phyloP scores from a whole-genome alignment of 2,797 vertebrate species.

The Mallotus villosus region DNA sequence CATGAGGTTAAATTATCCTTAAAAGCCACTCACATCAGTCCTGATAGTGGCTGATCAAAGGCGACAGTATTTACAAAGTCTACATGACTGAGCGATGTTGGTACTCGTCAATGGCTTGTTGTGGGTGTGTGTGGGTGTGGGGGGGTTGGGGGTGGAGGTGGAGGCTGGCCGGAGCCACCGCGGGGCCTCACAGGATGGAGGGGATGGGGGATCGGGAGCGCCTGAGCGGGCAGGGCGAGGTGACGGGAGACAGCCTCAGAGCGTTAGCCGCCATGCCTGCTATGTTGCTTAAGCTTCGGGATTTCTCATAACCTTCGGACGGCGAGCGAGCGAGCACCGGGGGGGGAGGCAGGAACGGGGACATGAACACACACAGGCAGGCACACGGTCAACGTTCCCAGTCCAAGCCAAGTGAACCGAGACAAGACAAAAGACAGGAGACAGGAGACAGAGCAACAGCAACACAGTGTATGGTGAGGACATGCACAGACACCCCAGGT shows the following conservation, averaged over 20 bases:
- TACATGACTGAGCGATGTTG: slow-evolving; percentile 9
- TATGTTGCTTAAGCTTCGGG: slow-evolving; percentile 97
- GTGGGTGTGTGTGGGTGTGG: not conserved
- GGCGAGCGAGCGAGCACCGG: slow-evolving; percentile 76
- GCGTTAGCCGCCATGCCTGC: slow-evolving; percentile 88
- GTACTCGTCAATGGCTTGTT: not conserved
- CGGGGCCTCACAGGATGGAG: slow-evolving; percentile 85
- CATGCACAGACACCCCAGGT: slow-evolving; percentile 43
- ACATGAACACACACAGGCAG: slow-evolving; percentile 70
- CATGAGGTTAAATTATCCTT: slow-evolving; percentile 25
- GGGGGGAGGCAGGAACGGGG: slow-evolving; percentile 49
- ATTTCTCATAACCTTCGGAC: slow-evolving; percentile 94
- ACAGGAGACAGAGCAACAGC: slow-evolving; percentile 75
- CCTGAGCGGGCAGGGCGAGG: slow-evolving; percentile 91
- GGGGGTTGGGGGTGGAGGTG: not conserved
- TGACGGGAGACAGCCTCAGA: slow-evolving; percentile 91
- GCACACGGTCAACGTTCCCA: slow-evolving; percentile 67
- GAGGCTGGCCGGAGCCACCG: not conserved
- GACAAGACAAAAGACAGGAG: slow-evolving; percentile 79
- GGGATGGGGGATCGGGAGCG: slow-evolving; percentile 91
- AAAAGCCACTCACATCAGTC: slow-evolving; percentile 36
- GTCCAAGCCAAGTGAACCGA: slow-evolving; percentile 82
- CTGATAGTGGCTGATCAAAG: slow-evolving; percentile 46
- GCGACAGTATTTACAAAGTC: slow-evolving; percentile 47
- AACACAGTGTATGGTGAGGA: slow-evolving; percentile 49